Base-by-base conservation (phyloP, 2,888 invertebrate species). In the Octodonta nipae region DNA sequence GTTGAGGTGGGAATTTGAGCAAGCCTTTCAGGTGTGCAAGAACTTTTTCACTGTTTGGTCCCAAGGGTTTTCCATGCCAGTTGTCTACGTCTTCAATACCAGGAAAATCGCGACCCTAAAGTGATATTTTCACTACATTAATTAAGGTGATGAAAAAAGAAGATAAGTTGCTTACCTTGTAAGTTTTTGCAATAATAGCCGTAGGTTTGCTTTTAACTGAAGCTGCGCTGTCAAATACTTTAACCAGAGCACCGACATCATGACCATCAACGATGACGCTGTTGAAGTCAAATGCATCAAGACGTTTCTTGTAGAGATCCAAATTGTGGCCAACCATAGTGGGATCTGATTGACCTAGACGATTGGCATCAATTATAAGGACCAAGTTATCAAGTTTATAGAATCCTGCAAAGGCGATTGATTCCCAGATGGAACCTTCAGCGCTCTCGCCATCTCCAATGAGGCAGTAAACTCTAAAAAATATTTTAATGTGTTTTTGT, bases 381-480 rank as follows among this genome's bases (percentile, higher is more conserved):
- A 91, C 89, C 26, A 99, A 68, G 66, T 98, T 98, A 66, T 96
- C 92, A 33, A 98, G 71, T 41, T 89, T 83, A 68, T 98, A 95
- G 61, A 83, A 74, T 35, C 87, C 82, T 29, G 92, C 86, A 66
- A 98, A 98, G 52, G 88, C 78, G 38, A 95, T 70, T 0, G 92
- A 91, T 66, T 96, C 95, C 95, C 95, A 96, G 42, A 96, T 73
- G 28, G 91, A 91, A 34, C 98, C 98, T 67, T 98, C 98, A 0
- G 95, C 92, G 32, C 88, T 82, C 66, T 98, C 98, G 3, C 98
- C 98, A 66, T 98, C 98, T 4, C 98, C 98, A 36, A 98, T 75
- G 45, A 98, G 54, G 55, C 92, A 93, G 64, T 82, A 98, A 2
- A 89, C 88, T 51, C 95, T 87, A 22, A n/a, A 22, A 22, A 10